Conservation (phyloP, 2,888 invertebrate genomes). For the Philaethria dido region DNA sequence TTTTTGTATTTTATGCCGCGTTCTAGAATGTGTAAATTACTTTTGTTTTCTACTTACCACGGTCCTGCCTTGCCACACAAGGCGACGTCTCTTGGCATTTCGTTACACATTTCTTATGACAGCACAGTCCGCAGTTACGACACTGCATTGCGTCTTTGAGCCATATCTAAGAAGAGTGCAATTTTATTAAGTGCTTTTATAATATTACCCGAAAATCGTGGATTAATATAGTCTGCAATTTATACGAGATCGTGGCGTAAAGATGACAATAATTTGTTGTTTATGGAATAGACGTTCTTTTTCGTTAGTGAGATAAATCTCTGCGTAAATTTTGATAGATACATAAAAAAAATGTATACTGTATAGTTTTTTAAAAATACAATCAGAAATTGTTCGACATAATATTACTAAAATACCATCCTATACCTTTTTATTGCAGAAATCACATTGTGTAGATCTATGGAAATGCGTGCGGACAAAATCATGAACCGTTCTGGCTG, state of each 20-base stretch:
- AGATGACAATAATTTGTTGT: too few relatives aligned
- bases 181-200: conserved; percentile 1
- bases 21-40: neutral
- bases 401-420: too few relatives aligned
- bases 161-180: conserved; percentile 90
- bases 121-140: conserved; percentile 93
- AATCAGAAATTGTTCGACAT: too few relatives aligned
- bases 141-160: conserved; percentile 97
- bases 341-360: too few relatives aligned
- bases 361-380: too few relatives aligned
- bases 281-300: too few relatives aligned
- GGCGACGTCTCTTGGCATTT: conserved; percentile 88
- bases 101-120: conserved; percentile 97
- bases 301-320: too few relatives aligned
- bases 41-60: conserved; percentile 55
- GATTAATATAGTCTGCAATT: neutral
- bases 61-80: conserved; percentile 70
- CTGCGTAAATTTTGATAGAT: too few relatives aligned
- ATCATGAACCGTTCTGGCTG: conserved; percentile 84
- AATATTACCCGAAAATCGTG: neutral
- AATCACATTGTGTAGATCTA: conserved; percentile 95
- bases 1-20: too few relatives aligned
- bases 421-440: conserved; percentile 97
- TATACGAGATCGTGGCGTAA: neutral
- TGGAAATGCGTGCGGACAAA: conserved; percentile 95